phyloP scores from a whole-genome alignment of 2,113 vertebrate genomes.

The Syngnathus floridae region DNA sequence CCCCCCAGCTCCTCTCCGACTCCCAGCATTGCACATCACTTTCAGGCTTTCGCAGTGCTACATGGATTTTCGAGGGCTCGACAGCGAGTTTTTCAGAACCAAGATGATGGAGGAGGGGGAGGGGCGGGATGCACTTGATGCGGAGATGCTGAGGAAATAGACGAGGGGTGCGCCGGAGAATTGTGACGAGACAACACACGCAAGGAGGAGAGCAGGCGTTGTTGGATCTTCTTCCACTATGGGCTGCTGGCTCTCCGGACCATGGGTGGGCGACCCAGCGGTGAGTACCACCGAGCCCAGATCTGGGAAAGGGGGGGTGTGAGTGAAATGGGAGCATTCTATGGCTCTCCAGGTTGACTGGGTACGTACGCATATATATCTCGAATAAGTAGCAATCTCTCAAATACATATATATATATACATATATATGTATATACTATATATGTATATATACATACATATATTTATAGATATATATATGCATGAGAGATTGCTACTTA shows the following conservation, averaged over 20 bases:
- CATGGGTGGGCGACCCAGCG: constrained; percentile 59
- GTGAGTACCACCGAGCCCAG: constrained; percentile 25
- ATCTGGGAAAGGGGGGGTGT: not conserved
- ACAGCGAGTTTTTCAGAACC: constrained; percentile 25
- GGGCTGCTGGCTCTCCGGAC: constrained; percentile 67
- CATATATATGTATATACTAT: too few species aligned
- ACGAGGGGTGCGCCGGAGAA: constrained; percentile 11
- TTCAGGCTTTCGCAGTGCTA: constrained; percentile 39
- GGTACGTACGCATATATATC: not conserved
- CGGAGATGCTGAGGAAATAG: constrained; percentile 26
- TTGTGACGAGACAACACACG: constrained; percentile 15
- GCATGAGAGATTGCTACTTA: not conserved
- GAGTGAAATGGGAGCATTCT: not conserved
- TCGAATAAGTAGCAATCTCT: not conserved
- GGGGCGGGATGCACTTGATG: constrained; percentile 17
- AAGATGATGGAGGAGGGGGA: constrained; percentile 26
- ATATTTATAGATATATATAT: not conserved
- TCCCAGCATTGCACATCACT: constrained; percentile 45
- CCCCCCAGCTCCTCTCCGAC: constrained; percentile 33
- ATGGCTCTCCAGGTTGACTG: not conserved
- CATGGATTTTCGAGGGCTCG: constrained; percentile 27
- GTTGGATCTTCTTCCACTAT: constrained; percentile 52
- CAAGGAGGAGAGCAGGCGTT: constrained; percentile 36
- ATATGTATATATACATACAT: too few species aligned
- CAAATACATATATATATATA: not conserved